phyloP scores from a whole-genome alignment of 2,113 vertebrate species.

The Leucoraja erinaceus region DNA sequence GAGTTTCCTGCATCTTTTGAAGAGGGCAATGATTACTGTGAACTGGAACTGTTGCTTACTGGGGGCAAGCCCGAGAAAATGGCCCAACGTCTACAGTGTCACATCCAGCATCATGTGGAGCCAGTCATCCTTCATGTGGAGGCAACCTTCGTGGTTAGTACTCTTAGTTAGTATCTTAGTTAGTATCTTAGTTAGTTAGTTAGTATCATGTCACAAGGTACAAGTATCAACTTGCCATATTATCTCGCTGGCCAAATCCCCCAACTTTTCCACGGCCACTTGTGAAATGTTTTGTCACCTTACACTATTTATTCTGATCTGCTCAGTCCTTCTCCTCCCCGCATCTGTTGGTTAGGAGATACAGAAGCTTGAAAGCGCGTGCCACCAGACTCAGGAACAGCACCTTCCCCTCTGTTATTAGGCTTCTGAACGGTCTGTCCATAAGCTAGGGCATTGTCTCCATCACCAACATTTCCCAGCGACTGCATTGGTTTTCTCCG shows the following conservation, averaged over 20 bases:
- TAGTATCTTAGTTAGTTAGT: too few relatives aligned
- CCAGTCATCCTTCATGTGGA: constrained; percentile 66
- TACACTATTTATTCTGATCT: neutral
- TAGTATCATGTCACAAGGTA: neutral
- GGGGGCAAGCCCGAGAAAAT: constrained; percentile 61
- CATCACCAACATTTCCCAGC: too few relatives aligned
- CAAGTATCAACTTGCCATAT: neutral
- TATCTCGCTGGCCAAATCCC: neutral
- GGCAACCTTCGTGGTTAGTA: constrained; percentile 75
- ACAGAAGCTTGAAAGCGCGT: too few relatives aligned
- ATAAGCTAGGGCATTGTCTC: too few relatives aligned
- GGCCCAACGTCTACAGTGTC: constrained; percentile 61
- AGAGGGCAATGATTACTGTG: constrained; percentile 62
- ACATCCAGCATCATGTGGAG: constrained; percentile 53
- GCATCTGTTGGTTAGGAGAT: too few relatives aligned
- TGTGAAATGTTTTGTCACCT: neutral
- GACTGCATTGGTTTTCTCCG: too few relatives aligned
- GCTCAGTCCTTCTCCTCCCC: too few relatives aligned
- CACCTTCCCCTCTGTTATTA: too few relatives aligned
- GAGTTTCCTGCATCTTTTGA: constrained; percentile 32
- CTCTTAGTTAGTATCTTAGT: too few relatives aligned
- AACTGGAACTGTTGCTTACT: constrained; percentile 66
- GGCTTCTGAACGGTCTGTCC: too few relatives aligned
- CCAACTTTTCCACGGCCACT: neutral
- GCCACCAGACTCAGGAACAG: too few relatives aligned